These are phyloP conservation scores for Tychaedon coryphoeus DNA, from an alignment of 2,113 vertebrate species.

Conservation along the genomic window DNA sequence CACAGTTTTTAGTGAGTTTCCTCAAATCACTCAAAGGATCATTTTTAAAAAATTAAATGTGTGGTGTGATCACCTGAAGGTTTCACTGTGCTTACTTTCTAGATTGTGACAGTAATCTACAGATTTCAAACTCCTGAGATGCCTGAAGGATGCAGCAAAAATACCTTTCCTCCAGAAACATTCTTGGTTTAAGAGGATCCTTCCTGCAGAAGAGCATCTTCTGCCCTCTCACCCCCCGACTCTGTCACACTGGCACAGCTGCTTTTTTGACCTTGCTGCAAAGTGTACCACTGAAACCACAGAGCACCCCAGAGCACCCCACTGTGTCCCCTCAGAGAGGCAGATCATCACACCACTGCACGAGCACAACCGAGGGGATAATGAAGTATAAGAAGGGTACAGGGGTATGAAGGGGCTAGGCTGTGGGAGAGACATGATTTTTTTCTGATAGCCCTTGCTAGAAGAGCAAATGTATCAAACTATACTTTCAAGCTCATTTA, in stretches of 20 bases:
- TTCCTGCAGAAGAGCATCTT: neutral
- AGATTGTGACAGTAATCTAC: neutral
- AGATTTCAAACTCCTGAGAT: neutral
- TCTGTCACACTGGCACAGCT: neutral
- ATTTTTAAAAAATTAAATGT: neutral
- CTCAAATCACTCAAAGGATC: neutral
- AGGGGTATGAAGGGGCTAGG: neutral
- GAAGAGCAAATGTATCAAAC: neutral
- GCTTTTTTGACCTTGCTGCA: neutral
- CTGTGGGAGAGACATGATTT: neutral
- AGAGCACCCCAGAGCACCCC: neutral
- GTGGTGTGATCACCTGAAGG: neutral
- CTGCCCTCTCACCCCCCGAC: neutral
- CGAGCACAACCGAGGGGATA: accelerated
- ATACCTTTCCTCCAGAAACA: neutral
- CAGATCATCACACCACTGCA: neutral
- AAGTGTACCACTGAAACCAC: neutral
- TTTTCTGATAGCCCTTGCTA: neutral
- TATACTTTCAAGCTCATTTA: neutral
- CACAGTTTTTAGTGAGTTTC: neutral
- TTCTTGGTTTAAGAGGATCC: neutral
- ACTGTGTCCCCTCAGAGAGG: neutral
- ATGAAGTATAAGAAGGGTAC: neutral
- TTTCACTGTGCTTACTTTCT: neutral
- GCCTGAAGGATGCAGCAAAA: neutral